Evolutionary conservation across 2,113 vertebrate species (phyloP).

Genomic region (Symphodus melops): DNA sequence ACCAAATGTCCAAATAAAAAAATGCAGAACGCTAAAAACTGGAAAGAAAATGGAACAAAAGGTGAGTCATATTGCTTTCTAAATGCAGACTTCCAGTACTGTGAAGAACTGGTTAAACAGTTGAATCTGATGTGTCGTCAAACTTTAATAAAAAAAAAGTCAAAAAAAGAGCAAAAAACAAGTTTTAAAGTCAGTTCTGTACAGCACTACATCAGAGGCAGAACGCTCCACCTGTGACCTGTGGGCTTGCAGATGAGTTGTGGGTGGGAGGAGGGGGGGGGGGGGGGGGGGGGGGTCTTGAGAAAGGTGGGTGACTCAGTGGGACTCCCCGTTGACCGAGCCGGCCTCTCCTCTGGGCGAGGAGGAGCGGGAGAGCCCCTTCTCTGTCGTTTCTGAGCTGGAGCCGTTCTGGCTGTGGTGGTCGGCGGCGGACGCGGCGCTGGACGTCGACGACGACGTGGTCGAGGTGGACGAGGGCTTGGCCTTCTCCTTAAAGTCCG

Average conservation of each 20-base stretch:
- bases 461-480: constrained; percentile 92
- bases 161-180: neutral
- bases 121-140: constrained; percentile 12
- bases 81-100: constrained; percentile 31
- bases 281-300: neutral
- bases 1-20: constrained; percentile 16
- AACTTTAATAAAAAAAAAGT: constrained; percentile 1
- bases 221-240: constrained; percentile 27
- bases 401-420: constrained; percentile 97
- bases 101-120: constrained; percentile 5
- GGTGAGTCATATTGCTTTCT: constrained; percentile 48
- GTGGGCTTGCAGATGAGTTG: constrained; percentile 31
- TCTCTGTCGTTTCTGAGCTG: constrained; percentile 96
- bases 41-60: neutral
- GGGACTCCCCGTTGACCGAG: constrained; percentile 95
- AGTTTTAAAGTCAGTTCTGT: constrained; percentile 14
- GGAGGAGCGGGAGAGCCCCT: constrained; percentile 93
- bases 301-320: constrained; percentile 76
- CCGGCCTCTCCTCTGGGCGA: constrained; percentile 94
- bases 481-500: constrained; percentile 99
- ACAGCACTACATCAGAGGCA: constrained; percentile 32
- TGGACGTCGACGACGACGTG: constrained; percentile 63
- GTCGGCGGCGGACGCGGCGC: constrained; percentile 77
- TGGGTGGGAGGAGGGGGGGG: neutral
- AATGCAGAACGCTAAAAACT: constrained; percentile 10